Conservation (phyloP, 2,797 vertebrate species). For the Syndactyla subalaris region DNA sequence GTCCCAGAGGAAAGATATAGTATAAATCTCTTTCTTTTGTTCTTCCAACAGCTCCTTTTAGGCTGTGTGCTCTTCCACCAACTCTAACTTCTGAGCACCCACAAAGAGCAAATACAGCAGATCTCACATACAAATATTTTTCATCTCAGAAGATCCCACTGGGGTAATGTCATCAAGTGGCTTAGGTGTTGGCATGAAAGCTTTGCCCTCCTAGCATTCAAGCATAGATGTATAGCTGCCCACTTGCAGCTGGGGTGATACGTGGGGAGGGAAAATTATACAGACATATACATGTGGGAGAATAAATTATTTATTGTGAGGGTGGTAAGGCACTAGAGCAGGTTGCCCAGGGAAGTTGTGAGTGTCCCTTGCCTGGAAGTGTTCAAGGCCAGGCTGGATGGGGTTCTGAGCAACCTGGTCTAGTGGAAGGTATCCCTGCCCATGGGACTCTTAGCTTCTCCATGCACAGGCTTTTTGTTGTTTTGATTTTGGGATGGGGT, state of each 20-base stretch:
- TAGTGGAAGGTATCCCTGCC: not conserved
- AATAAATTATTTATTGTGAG: not conserved
- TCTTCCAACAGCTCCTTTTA: not conserved
- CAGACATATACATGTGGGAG: too few relatives aligned
- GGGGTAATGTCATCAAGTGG: not conserved
- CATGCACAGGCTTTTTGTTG: too few relatives aligned
- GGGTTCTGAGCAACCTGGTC: not conserved
- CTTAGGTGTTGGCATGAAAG: not conserved
- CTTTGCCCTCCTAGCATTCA: rapidly evolving
- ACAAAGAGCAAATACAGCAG: not conserved
- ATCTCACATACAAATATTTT: not conserved
- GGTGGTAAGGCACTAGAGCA: not conserved
- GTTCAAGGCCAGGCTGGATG: not conserved
- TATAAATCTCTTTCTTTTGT: not conserved
- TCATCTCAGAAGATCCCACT: not conserved
- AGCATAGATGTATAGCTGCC: too few relatives aligned
- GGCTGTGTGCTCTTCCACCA: not conserved
- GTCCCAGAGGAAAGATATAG: not conserved
- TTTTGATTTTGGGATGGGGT: not conserved
- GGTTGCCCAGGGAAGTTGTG: not conserved
- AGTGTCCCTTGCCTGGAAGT: not conserved
- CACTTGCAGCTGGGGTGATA: not conserved
- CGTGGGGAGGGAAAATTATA: not conserved
- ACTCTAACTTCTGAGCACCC: not conserved
- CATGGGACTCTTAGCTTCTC: not conserved